Evolutionary conservation across 2,888 invertebrate genomes (phyloP), one percentile per base, ranked within the genome.

Genomic region (Tenthredo livida): DNA sequence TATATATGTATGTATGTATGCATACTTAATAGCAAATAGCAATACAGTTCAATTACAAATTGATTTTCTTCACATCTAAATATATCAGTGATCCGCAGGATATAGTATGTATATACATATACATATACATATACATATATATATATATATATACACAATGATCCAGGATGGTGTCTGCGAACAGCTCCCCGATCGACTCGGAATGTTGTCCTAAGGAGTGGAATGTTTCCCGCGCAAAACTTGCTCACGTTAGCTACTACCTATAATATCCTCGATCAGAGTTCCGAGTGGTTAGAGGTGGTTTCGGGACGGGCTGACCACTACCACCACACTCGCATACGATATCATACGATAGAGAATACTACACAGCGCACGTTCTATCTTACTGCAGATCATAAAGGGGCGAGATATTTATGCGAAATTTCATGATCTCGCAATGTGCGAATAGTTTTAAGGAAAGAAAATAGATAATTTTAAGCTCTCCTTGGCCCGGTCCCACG

Each of bases 201-300:
- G 88, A 88, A 88, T 87, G 87, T 80, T 75, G 86, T 85, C 86
- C 78, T 58, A 54, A 85, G 84, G 85, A 58, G 86, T 47, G 85
- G 85, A 85, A 87, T 25, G 75, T 87, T 88, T 89, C 88, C 87
- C 88, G 88, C 89, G 88, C 85, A 88, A 89, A 88, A 86, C 75
- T n/a, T 7, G 82, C 77, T 89, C 33, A 7, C 50, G 50, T 67
- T 43, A 43, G 40, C 43, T n/a, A 61, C 58, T 15, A 10, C 37
- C 83, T 83, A 83, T 29, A 33, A 83, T 47, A 43, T 21, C 67
- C 83, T 87, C 86, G 5, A 37, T 50, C 29, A 86, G 85, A 88
- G 88, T 88, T 88, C 87, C 80, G 15, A n/a, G 40, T 80, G 33
- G 29, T 29, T 77, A 54, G 77, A 77, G 29, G 77, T 25, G 50